Percentiles rank a stretch among this genome's conserved stretches.
Evolutionary conservation across 2,113 vertebrate species (phyloP).

Genomic region (Ciconia boyciana): DNA sequence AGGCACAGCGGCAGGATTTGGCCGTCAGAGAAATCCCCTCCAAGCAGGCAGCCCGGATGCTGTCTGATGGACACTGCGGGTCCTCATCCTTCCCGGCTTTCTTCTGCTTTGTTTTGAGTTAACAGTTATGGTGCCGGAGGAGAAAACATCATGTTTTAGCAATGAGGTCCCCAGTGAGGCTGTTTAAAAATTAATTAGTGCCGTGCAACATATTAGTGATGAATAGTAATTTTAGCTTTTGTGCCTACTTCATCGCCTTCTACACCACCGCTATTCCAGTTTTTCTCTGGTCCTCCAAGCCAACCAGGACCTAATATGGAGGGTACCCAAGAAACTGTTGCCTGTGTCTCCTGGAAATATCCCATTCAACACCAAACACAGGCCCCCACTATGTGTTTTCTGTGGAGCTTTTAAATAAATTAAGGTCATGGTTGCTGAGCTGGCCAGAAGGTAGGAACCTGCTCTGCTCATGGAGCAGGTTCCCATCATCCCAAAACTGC

Average conservation of each 20-base stretch:
- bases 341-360: not conserved
- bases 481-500: not conserved
- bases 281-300: not conserved
- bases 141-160: conserved; percentile 67
- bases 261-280: not conserved
- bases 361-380: not conserved
- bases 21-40: not conserved
- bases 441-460: not conserved
- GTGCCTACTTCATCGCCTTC: not conserved
- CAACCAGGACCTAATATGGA: not conserved
- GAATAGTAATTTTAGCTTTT: conserved; percentile 49
- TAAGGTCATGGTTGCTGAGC: not conserved
- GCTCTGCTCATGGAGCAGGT: not conserved
- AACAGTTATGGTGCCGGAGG: conserved; percentile 51
- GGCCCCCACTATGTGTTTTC: rapidly evolving
- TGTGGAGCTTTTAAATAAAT: not conserved
- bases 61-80: rapidly evolving
- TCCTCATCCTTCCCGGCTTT: not conserved
- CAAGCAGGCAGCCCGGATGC: not conserved
- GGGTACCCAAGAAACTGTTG: not conserved
- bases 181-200: conserved; percentile 73
- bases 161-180: conserved; percentile 61
- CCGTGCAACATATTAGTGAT: not conserved
- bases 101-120: conserved; percentile 48
- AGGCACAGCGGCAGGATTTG: not conserved